Base-by-base conservation (phyloP, 37 sponge, comb jelly and placozoan genomes). In the Cliona cf. orientalis region DNA sequence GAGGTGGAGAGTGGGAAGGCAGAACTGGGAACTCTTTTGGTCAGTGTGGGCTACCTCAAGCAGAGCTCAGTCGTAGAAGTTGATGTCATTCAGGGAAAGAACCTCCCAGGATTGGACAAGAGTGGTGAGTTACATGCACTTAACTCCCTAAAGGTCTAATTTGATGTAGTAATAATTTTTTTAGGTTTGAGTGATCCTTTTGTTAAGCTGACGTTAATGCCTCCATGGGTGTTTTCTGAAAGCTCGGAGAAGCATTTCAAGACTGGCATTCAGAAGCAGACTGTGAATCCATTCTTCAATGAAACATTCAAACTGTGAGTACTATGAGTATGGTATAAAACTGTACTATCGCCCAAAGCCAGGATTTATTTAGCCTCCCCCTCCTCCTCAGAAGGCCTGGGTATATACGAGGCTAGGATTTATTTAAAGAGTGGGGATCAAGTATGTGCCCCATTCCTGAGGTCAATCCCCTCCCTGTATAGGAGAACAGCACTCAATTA, bases 151-250 rank as follows among this genome's bases (percentile, higher is more conserved):
- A 49, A 49, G 53, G 14, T 49, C 53, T 19, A 49, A n/a, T n/a
- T n/a, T n/a, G n/a, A n/a, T n/a, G n/a, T n/a, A n/a, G n/a, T n/a
- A n/a, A n/a, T n/a, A n/a, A n/a, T n/a, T 23, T 7, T 31, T 82
- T 11, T 29, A 86, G 86, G 86, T 28, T 57, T 38, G 21, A 87
- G 87, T 68, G 87, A 87, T 55, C 87, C 87, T 7, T 87, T 49
- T 80, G 81, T 80, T n/a, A 59, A 67, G 69, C 21, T 80, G 12
- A 45, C 61, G 3, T 34, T 87, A 9, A 43, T 75, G 7, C 87
- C 87, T 31, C 43, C 11, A 17, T 53, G 66, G 42, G 57, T 46
- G 26, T 86, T 79, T 53, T 9, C 44, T 34, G 69, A 67, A 31
- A 61, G 46, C 29, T 22, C 60, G 42, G 36, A 55, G 23, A 66